Evolutionary conservation across 2,888 invertebrate genomes (phyloP), one percentile per base, ranked within the genome.

Genomic region (Pocota personata): DNA sequence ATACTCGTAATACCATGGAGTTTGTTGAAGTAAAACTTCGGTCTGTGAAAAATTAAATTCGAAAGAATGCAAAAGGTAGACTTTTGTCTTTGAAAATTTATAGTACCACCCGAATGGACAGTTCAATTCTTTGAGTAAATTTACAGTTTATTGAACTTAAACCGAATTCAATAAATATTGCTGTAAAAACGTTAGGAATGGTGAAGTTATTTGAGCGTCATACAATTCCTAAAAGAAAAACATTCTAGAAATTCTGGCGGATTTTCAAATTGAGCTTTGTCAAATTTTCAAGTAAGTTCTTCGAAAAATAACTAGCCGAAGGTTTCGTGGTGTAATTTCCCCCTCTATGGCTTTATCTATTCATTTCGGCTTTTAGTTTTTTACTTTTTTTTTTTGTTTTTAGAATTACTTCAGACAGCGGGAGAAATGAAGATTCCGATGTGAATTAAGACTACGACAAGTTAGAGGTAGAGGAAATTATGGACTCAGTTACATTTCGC

Each of bases 171-270:
- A 27, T 62, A n/a, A 43, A 62, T 14, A 62, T 62, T 27, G n/a
- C 43, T 30, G 24, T 43, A 27, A 40, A 43, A 62, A 62, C 60
- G n/a, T 58, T 58, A 40, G 37, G 10, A 37, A 58, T 58, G 57
- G 21, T 57, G 35, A 16, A 57, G 10, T 35, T 57, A 35, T 57
- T 57, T 16, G 57, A 58, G 37, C 35, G 21, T 4, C 57, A 58
- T n/a, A 58, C 35, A 58, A 35, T 37, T 35, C n/a, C 10, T 58
- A 30, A 57, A 55, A 57, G 58, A 58, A 58, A 58, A 62, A 43
- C n/a, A 27, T 43, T 43, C 7, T 62, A 27, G 60, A 43, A 43
- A 62, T 62, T n/a, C 14, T 62, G 27, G 8, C 43, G 16, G 43
- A 62, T 62, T 62, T 62, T 62, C 3, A 62, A 40, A 62, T 43